Base-by-base conservation (phyloP, 2,888 invertebrate species). In the Lycocerus yunnanus region DNA sequence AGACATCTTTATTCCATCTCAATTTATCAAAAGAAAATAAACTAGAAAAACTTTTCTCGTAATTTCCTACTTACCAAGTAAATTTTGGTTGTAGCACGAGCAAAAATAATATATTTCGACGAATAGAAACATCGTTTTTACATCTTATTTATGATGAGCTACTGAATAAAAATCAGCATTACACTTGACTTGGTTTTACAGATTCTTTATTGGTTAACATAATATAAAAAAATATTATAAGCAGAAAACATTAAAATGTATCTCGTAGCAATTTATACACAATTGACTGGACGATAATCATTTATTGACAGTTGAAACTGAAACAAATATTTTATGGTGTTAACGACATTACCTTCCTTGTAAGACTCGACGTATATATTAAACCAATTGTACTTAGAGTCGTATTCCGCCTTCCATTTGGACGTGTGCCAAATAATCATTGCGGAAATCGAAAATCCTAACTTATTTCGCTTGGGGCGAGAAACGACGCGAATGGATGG, bases 381-480 rank as follows among this genome's bases (percentile, higher is more conserved):
- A 75, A 77, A 76, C 73, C 78, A 77, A 76, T 77, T 81, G 81
- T 79, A 80, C 77, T 80, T 78, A 79, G 80, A 77, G 73, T 72
- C 73, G 76, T 77, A 79, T 80, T 80, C 78, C 69, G 74, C 74
- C 71, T 76, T 78, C 79, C 75, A 79, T 81, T 83, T 84, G 84
- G 84, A 82, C 78, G 75, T 72, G 75, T 74, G 83, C 84, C 84
- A 85, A 83, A 83, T 84, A 84, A 85, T 84, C 84, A 83, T 83
- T 82, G 82, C 82, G 84, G 84, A 84, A 84, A 85, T 84, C 83
- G 83, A 84, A 84, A 85, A 84, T 84, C 83, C 83, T 81, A 81
- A 83, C 82, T 83, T 84, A 84, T 84, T 83, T 83, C 80, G 81
- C 81, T 78, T 60, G 75, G 80, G 80, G 82, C 80, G 81, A 80